Base-by-base conservation (phyloP, 2,888 invertebrate species). In the Perizoma affinitatum region DNA sequence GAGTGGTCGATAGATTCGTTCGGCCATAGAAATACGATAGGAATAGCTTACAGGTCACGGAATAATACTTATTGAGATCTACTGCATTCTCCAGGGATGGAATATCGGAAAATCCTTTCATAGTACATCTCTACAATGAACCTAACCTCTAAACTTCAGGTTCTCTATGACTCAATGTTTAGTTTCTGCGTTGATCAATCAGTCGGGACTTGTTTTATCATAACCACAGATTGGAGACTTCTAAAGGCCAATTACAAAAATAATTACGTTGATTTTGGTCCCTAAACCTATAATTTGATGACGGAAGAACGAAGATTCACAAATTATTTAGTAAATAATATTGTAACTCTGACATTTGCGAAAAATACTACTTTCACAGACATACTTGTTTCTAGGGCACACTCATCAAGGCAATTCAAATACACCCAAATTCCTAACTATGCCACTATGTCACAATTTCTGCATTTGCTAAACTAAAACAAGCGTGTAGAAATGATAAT, bases 361-460 rank as follows among this genome's bases (percentile, higher is more conserved):
- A 64, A 65, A 63, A 67, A 62, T 58, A 59, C 59, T 58, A 64
- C 65, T 65, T 69, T 67, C 66, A 67, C 70, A 63, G 54, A 60
- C 58, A 44, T 58, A 58, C 63, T 35, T 56, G 55, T 67, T 65
- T 69, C 67, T 68, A 65, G 69, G 61, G 56, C 69, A 60, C 54
- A 49, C 53, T 63, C 61, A 56, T 58, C 60, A 58, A 58, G 53
- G 63, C 65, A 55, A 57, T 68, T 58, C 66, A 70, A 68, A 68
- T 61, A 66, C 53, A 59, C 63, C 57, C 41, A 65, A 63, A 65
- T 63, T 22, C 61, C 49, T 53, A 68, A 63, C 60, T 58, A 58
- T 68, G 70, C 64, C 59, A 70, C 55, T 52, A 62, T 68, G 68
- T 65, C 70, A 67, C 57, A 54, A 59, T 54, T 66, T 66, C 50